phyloP scores from a whole-genome alignment of 1,140 invertebrate species.

The Gyrodactylus bullatarudis region DNA sequence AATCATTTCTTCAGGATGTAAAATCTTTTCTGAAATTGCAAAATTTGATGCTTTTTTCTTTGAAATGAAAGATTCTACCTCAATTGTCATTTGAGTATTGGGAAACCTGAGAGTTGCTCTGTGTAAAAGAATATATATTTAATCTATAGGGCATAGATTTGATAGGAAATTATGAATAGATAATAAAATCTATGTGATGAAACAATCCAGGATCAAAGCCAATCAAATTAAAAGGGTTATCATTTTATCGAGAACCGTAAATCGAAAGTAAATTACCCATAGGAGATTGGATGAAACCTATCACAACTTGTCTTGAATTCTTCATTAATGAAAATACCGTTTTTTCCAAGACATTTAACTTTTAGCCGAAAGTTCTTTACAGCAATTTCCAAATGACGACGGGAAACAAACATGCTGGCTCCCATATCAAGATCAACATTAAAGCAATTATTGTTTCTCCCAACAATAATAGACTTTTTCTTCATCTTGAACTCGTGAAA shows the following conservation, averaged over 20 bases:
- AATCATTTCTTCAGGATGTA: not conserved
- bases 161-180: too few relatives aligned
- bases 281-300: not conserved
- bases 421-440: slow-evolving; percentile 3
- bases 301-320: not conserved
- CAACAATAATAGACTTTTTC: not conserved
- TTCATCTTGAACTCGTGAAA: not conserved
- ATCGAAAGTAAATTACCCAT: slow-evolving; percentile 1
- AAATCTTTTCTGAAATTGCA: not conserved
- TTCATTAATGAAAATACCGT: slow-evolving; percentile 6
- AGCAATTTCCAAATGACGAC: not conserved
- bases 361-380: not conserved
- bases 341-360: slow-evolving; percentile 5
- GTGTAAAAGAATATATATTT: too few relatives aligned
- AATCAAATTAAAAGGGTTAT: too few relatives aligned
- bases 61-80: not conserved
- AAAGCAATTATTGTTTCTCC: not conserved
- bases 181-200: too few relatives aligned
- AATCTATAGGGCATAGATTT: too few relatives aligned
- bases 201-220: too few relatives aligned
- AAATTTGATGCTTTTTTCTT: not conserved
- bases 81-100: not conserved
- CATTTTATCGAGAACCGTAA: too few relatives aligned
- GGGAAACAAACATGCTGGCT: slow-evolving; percentile 1
- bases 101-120: not conserved